These are phyloP conservation scores for Melangyna quadrimaculata DNA, from an alignment of 2,888 invertebrate genomes.

Conservation along the genomic window DNA sequence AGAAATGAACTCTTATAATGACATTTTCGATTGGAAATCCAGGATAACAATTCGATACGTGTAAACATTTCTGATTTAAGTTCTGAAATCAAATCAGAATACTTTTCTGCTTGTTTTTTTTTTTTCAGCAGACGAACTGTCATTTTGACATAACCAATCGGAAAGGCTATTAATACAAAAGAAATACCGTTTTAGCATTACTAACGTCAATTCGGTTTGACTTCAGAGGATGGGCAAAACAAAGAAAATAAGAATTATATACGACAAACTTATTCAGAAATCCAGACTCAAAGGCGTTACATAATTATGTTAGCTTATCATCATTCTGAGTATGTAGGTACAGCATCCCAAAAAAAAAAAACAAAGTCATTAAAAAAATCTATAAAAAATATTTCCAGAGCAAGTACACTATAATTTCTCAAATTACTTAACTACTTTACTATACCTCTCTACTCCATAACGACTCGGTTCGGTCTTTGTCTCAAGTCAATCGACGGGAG, in stretches of 20 bases:
- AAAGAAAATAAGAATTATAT: not conserved
- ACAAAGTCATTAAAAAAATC: constrained; percentile 14
- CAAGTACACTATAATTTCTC: constrained; percentile 50
- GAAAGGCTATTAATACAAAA: too few species aligned
- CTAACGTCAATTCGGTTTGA: not conserved
- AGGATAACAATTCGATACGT: too few species aligned
- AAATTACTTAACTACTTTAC: constrained; percentile 60
- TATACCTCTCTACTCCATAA: constrained; percentile 35
- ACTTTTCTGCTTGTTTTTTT: too few species aligned
- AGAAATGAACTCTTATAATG: not conserved
- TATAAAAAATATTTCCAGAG: constrained; percentile 40
- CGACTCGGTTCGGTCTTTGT: constrained; percentile 42
- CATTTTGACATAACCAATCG: too few species aligned
- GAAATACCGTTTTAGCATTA: not conserved
- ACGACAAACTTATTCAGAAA: not conserved
- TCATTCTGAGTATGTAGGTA: not conserved
- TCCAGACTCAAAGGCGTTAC: not conserved
- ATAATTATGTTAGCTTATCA: constrained; percentile 4
- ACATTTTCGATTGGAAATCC: too few species aligned
- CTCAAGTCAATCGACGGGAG: constrained; percentile 65
- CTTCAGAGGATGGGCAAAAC: too few species aligned
- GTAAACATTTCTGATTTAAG: too few species aligned
- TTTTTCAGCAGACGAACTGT: too few species aligned
- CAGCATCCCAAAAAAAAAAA: constrained; percentile 27
- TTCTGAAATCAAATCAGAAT: too few species aligned